Evolutionary conservation across 2,113 vertebrate species (phyloP).

Genomic region (Cyrtonyx montezumae): DNA sequence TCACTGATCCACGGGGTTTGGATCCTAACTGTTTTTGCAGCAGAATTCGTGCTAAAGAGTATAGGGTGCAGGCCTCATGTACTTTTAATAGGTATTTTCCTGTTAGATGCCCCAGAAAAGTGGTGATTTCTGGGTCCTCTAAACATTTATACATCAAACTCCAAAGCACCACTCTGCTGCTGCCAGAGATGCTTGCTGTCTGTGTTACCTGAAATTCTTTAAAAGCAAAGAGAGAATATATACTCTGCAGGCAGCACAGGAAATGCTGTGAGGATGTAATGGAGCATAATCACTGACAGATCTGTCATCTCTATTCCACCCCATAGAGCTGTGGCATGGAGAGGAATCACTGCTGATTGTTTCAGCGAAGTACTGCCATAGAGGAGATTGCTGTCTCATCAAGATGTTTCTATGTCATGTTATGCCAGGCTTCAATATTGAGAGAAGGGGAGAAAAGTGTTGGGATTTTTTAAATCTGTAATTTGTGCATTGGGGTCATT

Average conservation of each 20-base stretch:
- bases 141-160: neutral
- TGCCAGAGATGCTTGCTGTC: neutral
- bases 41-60: neutral
- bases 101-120: neutral
- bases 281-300: neutral
- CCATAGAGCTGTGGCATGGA: neutral
- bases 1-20: neutral
- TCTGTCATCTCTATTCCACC: neutral
- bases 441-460: neutral
- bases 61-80: neutral
- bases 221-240: neutral
- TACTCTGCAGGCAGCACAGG: neutral
- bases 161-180: neutral
- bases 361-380: accelerated
- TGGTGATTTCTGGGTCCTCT: neutral
- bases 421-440: neutral
- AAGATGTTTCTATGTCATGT: neutral
- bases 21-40: neutral
- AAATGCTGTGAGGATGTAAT: neutral
- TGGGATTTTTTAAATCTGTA: neutral
- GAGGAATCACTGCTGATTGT: accelerated
- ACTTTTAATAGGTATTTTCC: neutral
- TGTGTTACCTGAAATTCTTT: neutral
- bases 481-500: neutral
- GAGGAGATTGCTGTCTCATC: neutral